Conservation (phyloP, 2,113 vertebrate species). For the Sakesphorus luctuosus region DNA sequence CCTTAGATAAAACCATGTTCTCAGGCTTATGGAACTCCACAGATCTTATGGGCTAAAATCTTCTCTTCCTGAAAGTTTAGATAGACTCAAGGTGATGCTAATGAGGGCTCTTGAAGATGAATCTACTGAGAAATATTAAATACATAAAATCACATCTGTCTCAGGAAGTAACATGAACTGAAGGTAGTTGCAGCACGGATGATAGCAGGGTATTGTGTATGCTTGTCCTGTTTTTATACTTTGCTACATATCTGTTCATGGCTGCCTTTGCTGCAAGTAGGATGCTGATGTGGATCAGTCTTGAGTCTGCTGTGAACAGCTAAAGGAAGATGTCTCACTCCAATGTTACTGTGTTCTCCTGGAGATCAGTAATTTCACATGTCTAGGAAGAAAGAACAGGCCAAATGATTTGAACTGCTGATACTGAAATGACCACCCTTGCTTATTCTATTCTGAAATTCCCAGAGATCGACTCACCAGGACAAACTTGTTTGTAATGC, state of each 20-base stretch:
- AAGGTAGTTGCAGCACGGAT: background rate
- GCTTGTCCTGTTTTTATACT: background rate
- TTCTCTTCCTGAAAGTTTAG: background rate
- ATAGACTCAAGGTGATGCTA: background rate
- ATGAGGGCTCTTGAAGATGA: background rate
- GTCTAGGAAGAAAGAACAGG: background rate
- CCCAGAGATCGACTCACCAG: background rate
- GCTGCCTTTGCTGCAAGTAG: background rate
- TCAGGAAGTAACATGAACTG: background rate
- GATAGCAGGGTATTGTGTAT: background rate
- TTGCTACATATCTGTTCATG: background rate
- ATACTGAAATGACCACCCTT: background rate
- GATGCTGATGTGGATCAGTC: background rate
- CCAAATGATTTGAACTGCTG: background rate
- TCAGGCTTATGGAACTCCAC: background rate
- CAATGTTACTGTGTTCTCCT: background rate
- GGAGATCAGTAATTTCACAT: background rate
- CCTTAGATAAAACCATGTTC: background rate
- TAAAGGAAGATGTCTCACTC: background rate
- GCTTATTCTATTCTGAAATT: background rate
- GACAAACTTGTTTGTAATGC: background rate
- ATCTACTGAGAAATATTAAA: background rate
- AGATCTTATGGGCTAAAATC: background rate
- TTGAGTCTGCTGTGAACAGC: background rate
- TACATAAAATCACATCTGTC: background rate